These are phyloP conservation scores for Lagorchestes hirsutus DNA, from an alignment of 2,797 vertebrate species.

Conservation along the genomic window DNA sequence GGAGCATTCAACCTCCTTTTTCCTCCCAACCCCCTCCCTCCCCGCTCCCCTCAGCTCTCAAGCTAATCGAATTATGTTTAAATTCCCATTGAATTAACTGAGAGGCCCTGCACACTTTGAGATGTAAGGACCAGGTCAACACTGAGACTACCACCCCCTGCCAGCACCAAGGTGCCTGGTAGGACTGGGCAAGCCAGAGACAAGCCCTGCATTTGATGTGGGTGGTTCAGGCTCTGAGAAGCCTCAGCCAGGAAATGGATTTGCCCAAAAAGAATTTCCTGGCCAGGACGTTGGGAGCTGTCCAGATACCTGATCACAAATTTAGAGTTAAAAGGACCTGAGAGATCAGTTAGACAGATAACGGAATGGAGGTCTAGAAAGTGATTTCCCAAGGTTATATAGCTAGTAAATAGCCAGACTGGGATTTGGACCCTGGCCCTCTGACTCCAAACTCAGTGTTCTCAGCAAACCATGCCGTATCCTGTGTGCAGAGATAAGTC, in stretches of 20 bases:
- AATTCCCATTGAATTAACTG: neutral
- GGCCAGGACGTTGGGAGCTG: neutral
- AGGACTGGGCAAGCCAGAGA: conserved; percentile 29
- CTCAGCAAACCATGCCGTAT: neutral
- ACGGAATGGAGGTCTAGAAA: neutral
- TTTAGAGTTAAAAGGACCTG: neutral
- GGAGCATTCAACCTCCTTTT: neutral
- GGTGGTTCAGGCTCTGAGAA: neutral
- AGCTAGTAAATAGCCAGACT: neutral
- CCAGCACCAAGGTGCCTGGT: conserved; percentile 13
- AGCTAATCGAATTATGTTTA: neutral
- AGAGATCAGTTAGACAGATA: neutral
- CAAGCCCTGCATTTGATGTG: conserved; percentile 1
- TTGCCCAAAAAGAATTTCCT: neutral
- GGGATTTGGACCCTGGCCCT: neutral
- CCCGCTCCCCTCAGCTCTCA: rapidly evolving
- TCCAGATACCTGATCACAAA: neutral
- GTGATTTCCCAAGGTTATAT: neutral
- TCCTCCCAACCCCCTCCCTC: neutral
- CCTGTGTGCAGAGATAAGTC: neutral
- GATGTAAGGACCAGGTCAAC: neutral
- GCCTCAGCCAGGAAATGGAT: neutral
- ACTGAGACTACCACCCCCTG: neutral
- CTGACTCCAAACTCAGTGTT: neutral
- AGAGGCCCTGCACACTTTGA: neutral